Base-by-base conservation (phyloP, 2,888 invertebrate genomes). In the Zaprionus obscuricornis region DNA sequence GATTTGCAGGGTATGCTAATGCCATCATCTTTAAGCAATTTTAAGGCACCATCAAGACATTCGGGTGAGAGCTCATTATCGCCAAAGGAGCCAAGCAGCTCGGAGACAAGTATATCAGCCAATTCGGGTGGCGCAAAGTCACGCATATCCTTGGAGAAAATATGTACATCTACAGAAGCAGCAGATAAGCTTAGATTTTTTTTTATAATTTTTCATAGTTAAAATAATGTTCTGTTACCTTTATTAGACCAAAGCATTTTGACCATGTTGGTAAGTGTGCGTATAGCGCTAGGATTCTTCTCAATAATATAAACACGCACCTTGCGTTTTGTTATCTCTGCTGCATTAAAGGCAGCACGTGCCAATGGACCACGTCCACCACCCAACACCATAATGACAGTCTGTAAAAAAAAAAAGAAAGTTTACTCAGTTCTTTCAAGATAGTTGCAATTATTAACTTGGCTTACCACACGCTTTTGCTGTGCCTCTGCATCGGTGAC, bases 11-110 rank as follows among this genome's bases (percentile, higher is more conserved):
- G 99, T 90, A 99, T 98, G 82, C 96, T 97, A 67, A 98, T 94
- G 13, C 98, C 98, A 87, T 94, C 94, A 14, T 94, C 92, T 91
- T 95, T 95, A 3, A 98, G 91, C 69, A 97, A 94, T 27, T 94
- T 93, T 77, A 97, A 95, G 1, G 97, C 98, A 1, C 98, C 98
- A 90, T 98, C 98, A 42, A 99, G 92, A 90, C 98, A 99, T 90
- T 99, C 99, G 0, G 99, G 99, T 0, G 98, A 98, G 7, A 99
- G 92, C 91, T 99, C 99, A 89, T 99, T 99, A 89, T 99, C 99
- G 13, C 98, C 98, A 92, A 99, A 99, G 1, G 98, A 98, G 0
- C 94, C 99, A 46, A 99, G 91, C 34, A 99, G 92, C 91, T 99
- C 99, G 0, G 98, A 98, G 17, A 99, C 96, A 45, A 99, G 92